Evolutionary conservation across 1,140 invertebrate species (phyloP).

Genomic region (Lanistes nyassanus): DNA sequence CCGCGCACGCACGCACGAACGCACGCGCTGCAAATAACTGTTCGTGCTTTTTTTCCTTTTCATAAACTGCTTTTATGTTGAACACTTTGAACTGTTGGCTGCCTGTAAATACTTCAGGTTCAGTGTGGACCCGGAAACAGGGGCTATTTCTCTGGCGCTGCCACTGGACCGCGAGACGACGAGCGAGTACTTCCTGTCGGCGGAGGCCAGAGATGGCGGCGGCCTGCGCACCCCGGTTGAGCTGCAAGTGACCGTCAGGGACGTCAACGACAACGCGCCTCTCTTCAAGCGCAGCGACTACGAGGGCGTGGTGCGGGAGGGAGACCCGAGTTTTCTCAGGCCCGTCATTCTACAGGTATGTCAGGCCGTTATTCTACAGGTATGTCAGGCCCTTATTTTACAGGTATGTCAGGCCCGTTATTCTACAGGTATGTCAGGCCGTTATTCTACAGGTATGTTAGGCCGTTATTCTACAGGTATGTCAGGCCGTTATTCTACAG

Average conservation of each 20-base stretch:
- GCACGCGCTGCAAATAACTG: no score
- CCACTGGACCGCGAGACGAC: constrained; percentile 86
- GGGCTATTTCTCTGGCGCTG: constrained; percentile 82
- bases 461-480: no score
- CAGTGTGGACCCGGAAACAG: constrained; percentile 81
- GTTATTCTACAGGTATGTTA: no score
- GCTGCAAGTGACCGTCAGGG: constrained; percentile 76
- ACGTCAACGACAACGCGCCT: constrained; percentile 76
- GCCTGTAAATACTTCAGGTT: constrained; percentile 76
- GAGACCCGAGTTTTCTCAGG: constrained; percentile 35
- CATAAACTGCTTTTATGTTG: neutral
- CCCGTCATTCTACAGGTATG: constrained; percentile 48
- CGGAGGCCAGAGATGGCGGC: constrained; percentile 89
- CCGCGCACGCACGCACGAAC: constrained; percentile 4
- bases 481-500: constrained; percentile 45
- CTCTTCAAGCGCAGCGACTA: constrained; percentile 46
- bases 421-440: constrained; percentile 39
- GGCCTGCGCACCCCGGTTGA: constrained; percentile 91
- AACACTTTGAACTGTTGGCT: no score
- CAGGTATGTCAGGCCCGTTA: constrained; percentile 42
- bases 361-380: no score
- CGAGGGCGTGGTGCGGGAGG: constrained; percentile 43
- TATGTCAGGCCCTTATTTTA: no score
- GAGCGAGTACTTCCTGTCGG: constrained; percentile 87
- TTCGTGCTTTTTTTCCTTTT: no score